phyloP scores from a whole-genome alignment of 2,113 vertebrate genomes.

The Paratilapia polleni region DNA sequence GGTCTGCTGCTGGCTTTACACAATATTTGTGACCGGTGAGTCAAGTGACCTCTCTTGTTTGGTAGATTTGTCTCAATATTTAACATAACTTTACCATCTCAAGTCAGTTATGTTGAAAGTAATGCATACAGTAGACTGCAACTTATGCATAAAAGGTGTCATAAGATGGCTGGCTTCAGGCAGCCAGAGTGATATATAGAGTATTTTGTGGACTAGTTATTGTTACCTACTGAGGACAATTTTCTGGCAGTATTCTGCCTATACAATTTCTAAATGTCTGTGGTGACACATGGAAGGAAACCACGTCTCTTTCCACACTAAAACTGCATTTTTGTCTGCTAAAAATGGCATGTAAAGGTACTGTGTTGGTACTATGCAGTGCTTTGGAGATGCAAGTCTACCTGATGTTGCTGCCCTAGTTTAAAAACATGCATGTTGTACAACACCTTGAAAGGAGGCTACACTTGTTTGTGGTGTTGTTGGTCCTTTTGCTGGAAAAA shows the following conservation, averaged over 20 bases:
- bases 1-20: rapidly evolving
- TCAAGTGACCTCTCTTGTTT: neutral
- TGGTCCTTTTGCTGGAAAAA: neutral
- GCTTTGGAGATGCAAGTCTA: neutral
- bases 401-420: neutral
- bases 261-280: neutral
- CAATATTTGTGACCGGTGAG: too few species aligned
- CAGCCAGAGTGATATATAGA: neutral
- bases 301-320: neutral
- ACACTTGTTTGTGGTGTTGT: neutral
- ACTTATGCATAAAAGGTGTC: neutral
- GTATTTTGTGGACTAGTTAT: neutral
- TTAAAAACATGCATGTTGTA: neutral
- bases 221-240: neutral
- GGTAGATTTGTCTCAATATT: neutral
- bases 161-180: neutral
- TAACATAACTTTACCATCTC: neutral
- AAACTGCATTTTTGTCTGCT: neutral
- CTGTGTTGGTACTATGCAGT: neutral
- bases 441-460: neutral
- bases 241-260: neutral
- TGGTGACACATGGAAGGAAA: too few species aligned
- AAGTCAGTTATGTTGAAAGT: neutral
- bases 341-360: neutral
- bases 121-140: neutral